Percentiles rank a stretch among this genome's conserved stretches.
These are phyloP conservation scores for Perccottus glenii DNA, from an alignment of 2,113 vertebrate genomes.

Conservation along the genomic window DNA sequence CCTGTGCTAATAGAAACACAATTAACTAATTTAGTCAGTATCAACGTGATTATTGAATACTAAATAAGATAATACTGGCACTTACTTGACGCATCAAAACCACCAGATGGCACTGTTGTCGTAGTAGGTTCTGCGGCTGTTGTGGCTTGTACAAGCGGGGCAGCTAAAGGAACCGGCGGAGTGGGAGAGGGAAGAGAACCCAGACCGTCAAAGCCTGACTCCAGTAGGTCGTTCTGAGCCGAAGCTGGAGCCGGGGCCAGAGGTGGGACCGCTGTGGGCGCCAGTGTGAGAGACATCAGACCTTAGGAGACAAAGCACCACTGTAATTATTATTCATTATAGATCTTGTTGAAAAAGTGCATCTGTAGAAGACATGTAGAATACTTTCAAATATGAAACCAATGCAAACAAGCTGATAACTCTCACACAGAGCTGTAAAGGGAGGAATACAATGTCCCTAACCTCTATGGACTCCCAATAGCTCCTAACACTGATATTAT, in stretches of 20 bases:
- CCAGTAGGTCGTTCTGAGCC: conserved; percentile 85
- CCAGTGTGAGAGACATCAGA: conserved; percentile 74
- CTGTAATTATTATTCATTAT: neutral
- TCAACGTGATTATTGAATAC: neutral
- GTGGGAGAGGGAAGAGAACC: conserved; percentile 51
- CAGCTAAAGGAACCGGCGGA: conserved; percentile 45
- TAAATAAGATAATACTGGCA: neutral
- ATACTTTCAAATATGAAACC: too few species aligned
- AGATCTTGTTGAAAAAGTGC: too few species aligned
- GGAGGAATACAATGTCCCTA: too few species aligned
- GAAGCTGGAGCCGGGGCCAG: conserved; percentile 78
- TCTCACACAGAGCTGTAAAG: too few species aligned
- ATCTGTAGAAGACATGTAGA: too few species aligned
- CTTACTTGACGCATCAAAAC: conserved; percentile 94
- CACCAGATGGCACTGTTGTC: conserved; percentile 77
- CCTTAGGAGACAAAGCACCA: conserved; percentile 57
- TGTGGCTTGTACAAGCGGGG: conserved; percentile 41
- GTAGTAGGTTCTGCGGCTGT: conserved; percentile 75
- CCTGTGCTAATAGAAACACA: conserved; percentile 9
- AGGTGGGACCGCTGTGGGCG: conserved; percentile 50
- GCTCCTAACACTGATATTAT: too few species aligned
- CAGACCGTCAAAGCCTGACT: conserved; percentile 72
- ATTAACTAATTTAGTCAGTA: neutral
- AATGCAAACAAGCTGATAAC: too few species aligned
- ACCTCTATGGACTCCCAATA: too few species aligned